A percentile compares a stretch with the other conserved stretches of the same genome.
Conservation (phyloP, 2,888 invertebrate species). For the Metallyticus violacea region DNA sequence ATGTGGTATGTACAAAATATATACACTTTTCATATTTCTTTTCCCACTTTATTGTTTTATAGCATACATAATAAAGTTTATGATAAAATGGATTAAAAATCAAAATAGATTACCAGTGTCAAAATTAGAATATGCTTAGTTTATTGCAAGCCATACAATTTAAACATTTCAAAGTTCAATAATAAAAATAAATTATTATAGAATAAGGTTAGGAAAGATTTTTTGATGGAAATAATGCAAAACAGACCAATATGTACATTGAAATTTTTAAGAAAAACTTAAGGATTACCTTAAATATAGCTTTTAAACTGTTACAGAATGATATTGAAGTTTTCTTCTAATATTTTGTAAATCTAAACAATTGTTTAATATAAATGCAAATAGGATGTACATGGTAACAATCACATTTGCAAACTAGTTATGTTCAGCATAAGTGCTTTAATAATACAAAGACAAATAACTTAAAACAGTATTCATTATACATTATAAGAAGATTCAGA, state of each 20-base stretch:
- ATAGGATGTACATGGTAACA: neutral
- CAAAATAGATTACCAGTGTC: no score
- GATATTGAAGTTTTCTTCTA: neutral
- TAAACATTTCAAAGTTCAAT: neutral
- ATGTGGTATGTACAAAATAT: no score
- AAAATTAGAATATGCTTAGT: no score
- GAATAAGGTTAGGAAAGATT: neutral
- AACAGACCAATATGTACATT: neutral
- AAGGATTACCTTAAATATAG: neutral
- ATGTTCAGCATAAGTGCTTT: neutral
- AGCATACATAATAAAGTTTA: no score
- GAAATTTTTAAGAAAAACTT: neutral
- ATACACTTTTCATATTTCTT: no score
- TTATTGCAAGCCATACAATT: neutral
- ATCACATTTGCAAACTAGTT: neutral
- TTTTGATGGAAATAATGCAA: neutral
- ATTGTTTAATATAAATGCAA: neutral
- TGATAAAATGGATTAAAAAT: no score
- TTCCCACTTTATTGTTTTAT: no score
- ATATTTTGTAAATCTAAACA: neutral
- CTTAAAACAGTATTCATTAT: neutral
- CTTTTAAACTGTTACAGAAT: neutral
- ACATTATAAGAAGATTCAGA: neutral
- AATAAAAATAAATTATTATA: neutral
- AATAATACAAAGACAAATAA: neutral